Base-by-base conservation (phyloP, 1,140 invertebrate genomes). In the Hyles euphorbiae region DNA sequence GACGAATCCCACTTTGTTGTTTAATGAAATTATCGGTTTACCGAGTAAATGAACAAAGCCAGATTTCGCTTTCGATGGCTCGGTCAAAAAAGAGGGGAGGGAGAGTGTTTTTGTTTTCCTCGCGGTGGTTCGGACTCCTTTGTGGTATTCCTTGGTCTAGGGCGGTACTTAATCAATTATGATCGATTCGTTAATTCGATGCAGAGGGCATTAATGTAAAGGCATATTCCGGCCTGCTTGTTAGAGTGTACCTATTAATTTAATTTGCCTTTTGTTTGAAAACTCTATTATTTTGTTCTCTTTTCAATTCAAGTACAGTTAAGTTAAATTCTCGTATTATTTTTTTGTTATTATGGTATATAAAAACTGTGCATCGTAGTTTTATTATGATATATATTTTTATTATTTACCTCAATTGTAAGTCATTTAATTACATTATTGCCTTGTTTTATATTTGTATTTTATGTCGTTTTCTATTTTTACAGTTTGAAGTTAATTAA, bases 21-120 rank as follows among this genome's bases (percentile, higher is more conserved):
- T 86, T 88, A 88, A 88, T 87, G 78, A 87, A 88, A 88, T 88
- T 88, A 88, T 88, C 86, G 86, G 86, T 88, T 88, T 88, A 86
- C 83, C 80, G 78, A 87, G 81, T 78, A 88, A 88, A 88, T 88
- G 83, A 88, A 88, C 85, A 87, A 84, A 86, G 84, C 85, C 77
- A 81, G 80, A 87, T 87, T 84, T 86, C 76, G 76, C 76, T 80
- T 74, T 77, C 78, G 74, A 74, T 64, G 67, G 63, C 58, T 79
- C 77, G 81, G 78, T 83, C 84, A 86, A 88, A 88, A 89, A 87
- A 78, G 77, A 79, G 75, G 74, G 68, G 78, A 72, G 74, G 22
- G 66, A 61, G 68, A 10, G 6, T 84, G 81, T 89, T 88, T 88
- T 86, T 87, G 81, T 89, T 88, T 88, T 89, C 72, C 58, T 72